phyloP scores from a whole-genome alignment of 2,888 invertebrate genomes.

The Cremastinae sp. region DNA sequence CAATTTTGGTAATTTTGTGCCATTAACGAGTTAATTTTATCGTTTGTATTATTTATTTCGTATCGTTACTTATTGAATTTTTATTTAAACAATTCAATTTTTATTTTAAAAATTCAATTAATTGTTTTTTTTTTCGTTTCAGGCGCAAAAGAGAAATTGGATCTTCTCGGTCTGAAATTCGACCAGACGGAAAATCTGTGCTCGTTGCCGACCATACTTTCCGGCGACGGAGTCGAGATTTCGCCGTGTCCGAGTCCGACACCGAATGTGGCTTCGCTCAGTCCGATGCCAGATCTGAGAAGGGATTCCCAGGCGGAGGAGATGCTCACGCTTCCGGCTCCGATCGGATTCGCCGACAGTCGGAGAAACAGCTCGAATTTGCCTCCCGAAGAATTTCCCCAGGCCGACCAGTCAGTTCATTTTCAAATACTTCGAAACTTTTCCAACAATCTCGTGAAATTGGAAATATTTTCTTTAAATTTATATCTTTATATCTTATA shows the following conservation, averaged over 20 bases:
- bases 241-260: constrained; percentile 82
- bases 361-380: constrained; percentile 82
- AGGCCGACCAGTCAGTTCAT: no score
- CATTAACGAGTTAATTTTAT: no score
- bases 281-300: constrained; percentile 85
- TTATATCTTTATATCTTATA: constrained; percentile 4
- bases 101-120: not conserved
- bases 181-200: constrained; percentile 66
- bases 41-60: constrained; percentile 1
- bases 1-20: no score
- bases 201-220: constrained; percentile 79
- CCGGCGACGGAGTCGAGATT: constrained; percentile 79
- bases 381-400: constrained; percentile 90
- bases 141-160: constrained; percentile 51
- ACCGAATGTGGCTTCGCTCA: constrained; percentile 84
- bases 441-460: constrained; percentile 72
- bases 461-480: constrained; percentile 32
- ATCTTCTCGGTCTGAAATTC: constrained; percentile 47
- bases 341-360: constrained; percentile 91
- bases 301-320: constrained; percentile 85
- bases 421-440: no score
- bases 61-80: not conserved
- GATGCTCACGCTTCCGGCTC: constrained; percentile 86
- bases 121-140: constrained; percentile 1
- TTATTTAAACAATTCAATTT: not conserved